phyloP scores from a whole-genome alignment of 2,888 invertebrate species.

The Pollenia labialis region DNA sequence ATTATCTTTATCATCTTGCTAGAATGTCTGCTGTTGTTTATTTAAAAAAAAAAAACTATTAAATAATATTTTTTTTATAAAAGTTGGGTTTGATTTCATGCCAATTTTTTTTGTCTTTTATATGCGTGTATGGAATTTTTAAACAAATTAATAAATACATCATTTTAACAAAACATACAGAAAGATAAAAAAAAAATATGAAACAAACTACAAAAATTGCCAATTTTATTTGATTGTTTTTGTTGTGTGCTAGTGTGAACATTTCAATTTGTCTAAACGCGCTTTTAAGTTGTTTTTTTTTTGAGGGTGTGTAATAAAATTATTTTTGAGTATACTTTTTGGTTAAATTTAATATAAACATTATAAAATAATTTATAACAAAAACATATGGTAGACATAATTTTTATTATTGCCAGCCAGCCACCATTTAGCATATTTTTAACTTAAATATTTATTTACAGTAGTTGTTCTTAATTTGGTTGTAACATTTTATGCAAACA shows the following conservation, averaged over 20 bases:
- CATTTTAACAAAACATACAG: too few species aligned
- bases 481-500: too few species aligned
- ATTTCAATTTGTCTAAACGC: slow-evolving; percentile 26
- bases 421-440: slow-evolving; percentile 1
- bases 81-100: slow-evolving; percentile 45
- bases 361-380: too few species aligned
- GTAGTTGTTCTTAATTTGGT: neutral
- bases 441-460: neutral
- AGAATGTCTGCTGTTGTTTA: slow-evolving; percentile 20
- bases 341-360: too few species aligned
- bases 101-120: slow-evolving; percentile 8
- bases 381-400: neutral
- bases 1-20: slow-evolving; percentile 32
- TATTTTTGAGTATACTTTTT: neutral
- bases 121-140: too few species aligned
- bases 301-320: slow-evolving; percentile 27
- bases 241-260: slow-evolving; percentile 28
- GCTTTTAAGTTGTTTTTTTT: neutral
- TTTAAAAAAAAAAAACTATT: slow-evolving; percentile 5
- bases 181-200: too few species aligned
- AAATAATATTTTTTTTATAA: slow-evolving; percentile 47
- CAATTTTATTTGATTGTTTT: too few species aligned
- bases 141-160: too few species aligned
- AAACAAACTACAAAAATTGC: too few species aligned
- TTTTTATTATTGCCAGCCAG: neutral